Percentiles rank a stretch among this genome's conserved stretches.
These are phyloP conservation scores for Hydractinia echinata DNA, from an alignment of 30 jellyfish, hydroid and myxozoan species.

Conservation along the genomic window DNA sequence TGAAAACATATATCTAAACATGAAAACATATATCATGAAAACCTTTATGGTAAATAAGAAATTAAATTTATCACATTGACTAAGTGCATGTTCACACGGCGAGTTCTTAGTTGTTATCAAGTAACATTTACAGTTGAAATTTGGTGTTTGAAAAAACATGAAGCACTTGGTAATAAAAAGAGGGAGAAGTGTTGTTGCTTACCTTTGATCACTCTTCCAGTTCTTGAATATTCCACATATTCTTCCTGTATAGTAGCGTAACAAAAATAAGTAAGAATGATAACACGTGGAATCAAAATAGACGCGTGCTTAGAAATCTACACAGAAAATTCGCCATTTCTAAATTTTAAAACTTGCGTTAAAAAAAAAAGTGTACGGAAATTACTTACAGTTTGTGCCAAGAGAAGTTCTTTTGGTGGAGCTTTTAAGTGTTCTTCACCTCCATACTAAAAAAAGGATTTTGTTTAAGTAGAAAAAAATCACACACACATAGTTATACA, in stretches of 20 bases:
- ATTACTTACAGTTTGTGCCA: slow-evolving; percentile 92
- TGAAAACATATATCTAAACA: too few relatives aligned
- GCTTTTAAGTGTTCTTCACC: slow-evolving; percentile 95
- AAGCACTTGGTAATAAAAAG: too few relatives aligned
- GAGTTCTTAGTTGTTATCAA: too few relatives aligned
- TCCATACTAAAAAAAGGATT: slow-evolving; percentile 62
- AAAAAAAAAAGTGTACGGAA: neutral
- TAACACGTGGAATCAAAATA: neutral
- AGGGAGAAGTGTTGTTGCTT: neutral
- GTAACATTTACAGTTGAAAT: too few relatives aligned
- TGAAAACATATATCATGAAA: neutral
- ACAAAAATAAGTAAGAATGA: neutral
- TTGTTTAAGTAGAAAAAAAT: too few relatives aligned
- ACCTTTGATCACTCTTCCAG: slow-evolving; percentile 96
- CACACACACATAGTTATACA: too few relatives aligned
- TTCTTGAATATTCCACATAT: slow-evolving; percentile 98
- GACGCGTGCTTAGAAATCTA: neutral
- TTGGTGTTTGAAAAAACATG: too few relatives aligned
- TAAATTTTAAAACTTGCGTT: neutral
- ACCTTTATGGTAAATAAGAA: too few relatives aligned
- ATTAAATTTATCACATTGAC: too few relatives aligned
- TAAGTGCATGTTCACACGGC: too few relatives aligned
- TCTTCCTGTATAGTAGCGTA: slow-evolving; percentile 65
- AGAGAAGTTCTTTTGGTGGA: slow-evolving; percentile 93
- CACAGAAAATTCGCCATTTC: neutral